Percentiles rank a stretch among this genome's conserved stretches.
phyloP scores from a whole-genome alignment of 2,888 invertebrate species.

The Nymphalis c-album region DNA sequence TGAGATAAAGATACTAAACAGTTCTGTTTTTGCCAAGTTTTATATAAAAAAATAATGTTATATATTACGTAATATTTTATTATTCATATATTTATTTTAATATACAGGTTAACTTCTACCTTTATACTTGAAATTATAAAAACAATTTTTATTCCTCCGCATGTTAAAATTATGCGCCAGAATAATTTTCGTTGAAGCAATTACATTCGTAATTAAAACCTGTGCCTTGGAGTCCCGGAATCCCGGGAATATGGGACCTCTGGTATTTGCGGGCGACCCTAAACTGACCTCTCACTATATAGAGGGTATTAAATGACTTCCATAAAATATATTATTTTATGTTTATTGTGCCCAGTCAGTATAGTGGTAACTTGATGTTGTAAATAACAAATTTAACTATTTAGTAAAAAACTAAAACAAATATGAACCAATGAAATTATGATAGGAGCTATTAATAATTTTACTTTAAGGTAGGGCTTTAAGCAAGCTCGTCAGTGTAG shows the following conservation, averaged over 20 bases:
- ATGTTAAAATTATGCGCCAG: slow-evolving; percentile 47
- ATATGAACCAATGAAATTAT: too few relatives aligned
- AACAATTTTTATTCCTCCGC: slow-evolving; percentile 44
- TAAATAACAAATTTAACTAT: too few relatives aligned
- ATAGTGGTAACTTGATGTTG: too few relatives aligned
- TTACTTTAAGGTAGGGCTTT: too few relatives aligned
- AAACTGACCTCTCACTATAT: slow-evolving; percentile 45
- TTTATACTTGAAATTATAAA: slow-evolving; percentile 49
- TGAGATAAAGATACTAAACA: too few relatives aligned
- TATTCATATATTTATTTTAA: too few relatives aligned
- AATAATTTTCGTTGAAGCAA: slow-evolving; percentile 56
- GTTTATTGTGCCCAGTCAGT: background rate
- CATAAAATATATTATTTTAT: slow-evolving; percentile 20
- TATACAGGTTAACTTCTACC: slow-evolving; percentile 27
- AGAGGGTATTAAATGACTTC: slow-evolving; percentile 34
- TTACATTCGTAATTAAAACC: slow-evolving; percentile 66
- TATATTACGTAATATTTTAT: too few relatives aligned
- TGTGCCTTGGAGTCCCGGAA: slow-evolving; percentile 47
- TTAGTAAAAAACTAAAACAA: too few relatives aligned
- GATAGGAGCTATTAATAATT: too few relatives aligned
- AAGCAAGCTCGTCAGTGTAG: too few relatives aligned
- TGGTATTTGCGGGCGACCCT: slow-evolving; percentile 51
- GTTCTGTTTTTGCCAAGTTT: too few relatives aligned
- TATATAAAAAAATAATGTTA: too few relatives aligned
- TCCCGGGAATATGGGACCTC: slow-evolving; percentile 49